These are phyloP conservation scores for Nixonia krombeini DNA, from an alignment of 1,140 invertebrate species.

Conservation along the genomic window DNA sequence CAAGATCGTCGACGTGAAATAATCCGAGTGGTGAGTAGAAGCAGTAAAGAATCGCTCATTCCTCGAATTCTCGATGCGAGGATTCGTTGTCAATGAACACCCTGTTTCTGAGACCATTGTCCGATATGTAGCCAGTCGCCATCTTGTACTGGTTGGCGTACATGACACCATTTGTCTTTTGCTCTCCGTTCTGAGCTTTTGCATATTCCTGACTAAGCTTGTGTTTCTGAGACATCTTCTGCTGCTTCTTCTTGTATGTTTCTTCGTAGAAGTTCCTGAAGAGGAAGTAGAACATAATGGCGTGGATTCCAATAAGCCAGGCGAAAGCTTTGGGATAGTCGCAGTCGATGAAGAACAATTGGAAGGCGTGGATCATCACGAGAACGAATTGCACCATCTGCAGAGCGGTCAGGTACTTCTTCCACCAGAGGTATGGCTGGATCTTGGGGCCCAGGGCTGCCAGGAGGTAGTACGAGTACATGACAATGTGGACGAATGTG, in stretches of 20 bases:
- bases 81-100: slow-evolving; percentile 64
- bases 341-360: slow-evolving; percentile 88
- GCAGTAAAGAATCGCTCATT: slow-evolving; percentile 22
- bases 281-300: slow-evolving; percentile 84
- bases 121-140: slow-evolving; percentile 66
- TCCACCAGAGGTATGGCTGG: slow-evolving; percentile 95
- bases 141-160: slow-evolving; percentile 67
- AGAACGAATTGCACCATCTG: slow-evolving; percentile 90
- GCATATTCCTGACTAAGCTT: slow-evolving; percentile 22
- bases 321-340: slow-evolving; percentile 84
- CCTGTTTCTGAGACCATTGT: slow-evolving; percentile 63
- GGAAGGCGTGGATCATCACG: slow-evolving; percentile 86
- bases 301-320: slow-evolving; percentile 82
- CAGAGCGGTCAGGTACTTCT: slow-evolving; percentile 89
- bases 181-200: slow-evolving; percentile 20
- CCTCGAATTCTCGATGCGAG: slow-evolving; percentile 23
- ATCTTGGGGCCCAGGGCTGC: slow-evolving; percentile 87
- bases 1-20: slow-evolving; percentile 1
- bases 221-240: slow-evolving; percentile 15
- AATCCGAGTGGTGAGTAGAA: not conserved
- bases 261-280: slow-evolving; percentile 84
- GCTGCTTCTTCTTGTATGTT: slow-evolving; percentile 73
- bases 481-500: slow-evolving; percentile 90
- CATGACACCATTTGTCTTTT: slow-evolving; percentile 34
- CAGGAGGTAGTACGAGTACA: slow-evolving; percentile 93